Conservation (phyloP, 2,888 invertebrate species). For the Tuberolachnus salignus region DNA sequence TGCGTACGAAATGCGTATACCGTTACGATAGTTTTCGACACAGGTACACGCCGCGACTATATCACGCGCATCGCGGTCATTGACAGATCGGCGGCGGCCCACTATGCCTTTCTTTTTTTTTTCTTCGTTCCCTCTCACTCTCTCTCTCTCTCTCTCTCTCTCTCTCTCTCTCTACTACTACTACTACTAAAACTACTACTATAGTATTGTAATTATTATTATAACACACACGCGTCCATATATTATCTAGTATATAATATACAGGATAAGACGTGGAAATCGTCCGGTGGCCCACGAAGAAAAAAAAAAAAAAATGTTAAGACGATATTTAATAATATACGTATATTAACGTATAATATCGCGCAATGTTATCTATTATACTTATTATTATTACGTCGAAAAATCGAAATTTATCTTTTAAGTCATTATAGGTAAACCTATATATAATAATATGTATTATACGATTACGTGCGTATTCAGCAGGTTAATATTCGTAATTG, state of each 20-base stretch:
- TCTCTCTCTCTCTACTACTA: neutral
- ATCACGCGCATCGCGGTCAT: conserved; percentile 12
- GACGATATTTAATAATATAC: neutral
- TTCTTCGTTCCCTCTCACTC: too few species aligned
- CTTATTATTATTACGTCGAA: too few species aligned
- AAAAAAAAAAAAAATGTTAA: neutral
- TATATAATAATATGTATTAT: too few species aligned
- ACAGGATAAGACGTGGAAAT: neutral
- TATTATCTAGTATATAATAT: neutral
- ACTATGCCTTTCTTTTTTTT: conserved; percentile 32
- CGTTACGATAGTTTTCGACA: conserved; percentile 22
- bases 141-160: neutral
- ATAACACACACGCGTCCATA: neutral
- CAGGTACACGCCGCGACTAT: neutral
- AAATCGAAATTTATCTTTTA: too few species aligned
- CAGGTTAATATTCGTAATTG: conserved; percentile 27
- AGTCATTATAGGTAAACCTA: too few species aligned
- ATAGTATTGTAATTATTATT: conserved; percentile 2
- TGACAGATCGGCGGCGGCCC: conserved; percentile 29
- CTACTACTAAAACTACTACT: too few species aligned
- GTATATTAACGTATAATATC: too few species aligned
- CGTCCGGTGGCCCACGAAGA: neutral
- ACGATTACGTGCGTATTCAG: too few species aligned
- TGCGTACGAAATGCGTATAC: neutral
- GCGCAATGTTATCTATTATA: too few species aligned